phyloP scores from a whole-genome alignment of 2,797 vertebrate species.

The Cossypha heuglini region DNA sequence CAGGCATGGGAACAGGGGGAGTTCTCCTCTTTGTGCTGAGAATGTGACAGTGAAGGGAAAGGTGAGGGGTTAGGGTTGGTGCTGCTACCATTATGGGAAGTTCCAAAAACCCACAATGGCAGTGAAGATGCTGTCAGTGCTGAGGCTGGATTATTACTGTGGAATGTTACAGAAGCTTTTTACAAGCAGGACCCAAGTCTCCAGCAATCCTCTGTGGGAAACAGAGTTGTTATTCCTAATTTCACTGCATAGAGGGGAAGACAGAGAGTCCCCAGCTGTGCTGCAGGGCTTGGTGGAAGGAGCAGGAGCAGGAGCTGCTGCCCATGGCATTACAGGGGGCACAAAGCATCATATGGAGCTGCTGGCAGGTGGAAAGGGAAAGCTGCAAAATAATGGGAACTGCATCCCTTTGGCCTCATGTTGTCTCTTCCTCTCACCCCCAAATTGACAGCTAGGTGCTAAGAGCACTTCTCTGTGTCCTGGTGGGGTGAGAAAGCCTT shows the following conservation, averaged over 20 bases:
- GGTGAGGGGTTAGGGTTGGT: neutral
- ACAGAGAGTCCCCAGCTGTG: neutral
- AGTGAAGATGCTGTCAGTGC: neutral
- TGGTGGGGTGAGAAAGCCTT: neutral
- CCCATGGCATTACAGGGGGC: fast-evolving
- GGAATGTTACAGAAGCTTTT: neutral
- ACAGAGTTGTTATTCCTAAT: neutral
- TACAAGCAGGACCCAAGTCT: neutral
- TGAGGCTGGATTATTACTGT: neutral
- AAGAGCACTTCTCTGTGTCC: neutral
- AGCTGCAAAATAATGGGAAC: neutral
- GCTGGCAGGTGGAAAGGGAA: neutral
- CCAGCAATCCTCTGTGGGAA: neutral
- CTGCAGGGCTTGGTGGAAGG: neutral
- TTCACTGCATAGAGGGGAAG: neutral
- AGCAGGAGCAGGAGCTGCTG: neutral
- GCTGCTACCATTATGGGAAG: neutral
- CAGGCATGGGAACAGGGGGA: neutral
- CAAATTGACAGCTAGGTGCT: neutral
- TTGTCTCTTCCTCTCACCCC: neutral
- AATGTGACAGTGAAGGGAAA: neutral
- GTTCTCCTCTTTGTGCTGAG: neutral
- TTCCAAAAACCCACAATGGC: fast-evolving
- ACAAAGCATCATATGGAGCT: neutral
- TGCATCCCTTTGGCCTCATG: neutral